phyloP scores from a whole-genome alignment of 2,888 invertebrate genomes.

The Drosophila paramelanica region DNA sequence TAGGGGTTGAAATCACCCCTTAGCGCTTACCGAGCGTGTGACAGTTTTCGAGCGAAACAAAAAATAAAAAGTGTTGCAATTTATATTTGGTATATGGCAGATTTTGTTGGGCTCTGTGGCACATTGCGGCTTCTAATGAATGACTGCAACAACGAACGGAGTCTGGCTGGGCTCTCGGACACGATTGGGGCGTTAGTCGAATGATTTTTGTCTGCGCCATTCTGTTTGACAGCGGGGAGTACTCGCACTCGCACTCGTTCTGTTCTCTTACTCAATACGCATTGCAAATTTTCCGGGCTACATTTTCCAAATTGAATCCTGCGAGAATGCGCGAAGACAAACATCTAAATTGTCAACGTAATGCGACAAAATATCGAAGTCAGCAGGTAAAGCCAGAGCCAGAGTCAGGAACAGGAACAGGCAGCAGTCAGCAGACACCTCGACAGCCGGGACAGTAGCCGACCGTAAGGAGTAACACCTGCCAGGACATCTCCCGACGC shows the following conservation, averaged over 20 bases:
- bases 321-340: conserved; percentile 74
- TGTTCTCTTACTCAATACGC: conserved; percentile 3
- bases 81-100: conserved; percentile 35
- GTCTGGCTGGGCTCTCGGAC: not conserved
- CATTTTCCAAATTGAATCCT: conserved; percentile 73
- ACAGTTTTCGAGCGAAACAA: conserved; percentile 37
- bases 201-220: conserved; percentile 52
- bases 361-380: conserved; percentile 81
- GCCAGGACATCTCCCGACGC: conserved; percentile 27
- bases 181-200: not conserved
- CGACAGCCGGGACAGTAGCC: not conserved
- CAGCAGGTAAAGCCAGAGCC: conserved; percentile 59
- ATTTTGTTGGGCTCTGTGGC: conserved; percentile 28
- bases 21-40: conserved; percentile 15
- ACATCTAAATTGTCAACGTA: conserved; percentile 81
- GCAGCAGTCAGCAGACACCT: not conserved
- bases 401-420: conserved; percentile 8
- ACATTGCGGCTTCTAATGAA: conserved; percentile 64
- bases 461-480: conserved; percentile 27
- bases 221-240: conserved; percentile 1
- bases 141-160: conserved; percentile 17
- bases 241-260: not conserved
- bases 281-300: conserved; percentile 61
- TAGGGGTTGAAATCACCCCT: not conserved
- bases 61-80: conserved; percentile 51